Percentiles rank a stretch among this genome's conserved stretches.
Conservation (phyloP, 2,113 vertebrate species). For the Triplophysa rosa region DNA sequence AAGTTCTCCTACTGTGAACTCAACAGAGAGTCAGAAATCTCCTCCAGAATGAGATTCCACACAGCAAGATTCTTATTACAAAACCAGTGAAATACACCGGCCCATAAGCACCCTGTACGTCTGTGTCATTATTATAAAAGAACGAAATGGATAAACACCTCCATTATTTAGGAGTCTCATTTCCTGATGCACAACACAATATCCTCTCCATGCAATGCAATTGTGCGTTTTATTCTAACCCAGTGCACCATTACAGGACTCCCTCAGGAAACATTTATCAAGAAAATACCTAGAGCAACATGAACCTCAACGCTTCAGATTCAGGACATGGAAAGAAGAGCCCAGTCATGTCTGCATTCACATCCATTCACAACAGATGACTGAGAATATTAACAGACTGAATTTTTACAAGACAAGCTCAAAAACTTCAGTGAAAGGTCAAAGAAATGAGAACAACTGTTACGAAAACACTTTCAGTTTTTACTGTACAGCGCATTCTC, state of each 20-base stretch:
- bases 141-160: slow-evolving; percentile 65
- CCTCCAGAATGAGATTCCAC: not conserved
- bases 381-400: slow-evolving; percentile 13
- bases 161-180: slow-evolving; percentile 71
- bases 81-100: slow-evolving; percentile 40
- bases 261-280: slow-evolving; percentile 30
- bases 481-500: not conserved
- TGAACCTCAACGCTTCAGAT: not conserved
- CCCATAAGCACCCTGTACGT: slow-evolving; percentile 64
- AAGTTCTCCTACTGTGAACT: slow-evolving; percentile 5
- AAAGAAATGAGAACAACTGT: not conserved
- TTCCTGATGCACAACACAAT: slow-evolving; percentile 61
- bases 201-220: slow-evolving; percentile 58
- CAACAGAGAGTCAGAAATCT: not conserved
- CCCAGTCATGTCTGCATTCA: slow-evolving; percentile 7
- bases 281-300: slow-evolving; percentile 9
- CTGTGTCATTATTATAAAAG: slow-evolving; percentile 68
- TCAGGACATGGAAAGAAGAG: not conserved
- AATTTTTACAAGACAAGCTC: not conserved
- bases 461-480: not conserved
- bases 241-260: slow-evolving; percentile 13
- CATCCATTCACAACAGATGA: not conserved
- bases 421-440: not conserved
- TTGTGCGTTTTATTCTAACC: slow-evolving; percentile 56
- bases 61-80: slow-evolving; percentile 18